Base-by-base conservation (phyloP, 1,140 invertebrate species). In the Daktulosphaira vitifoliae region DNA sequence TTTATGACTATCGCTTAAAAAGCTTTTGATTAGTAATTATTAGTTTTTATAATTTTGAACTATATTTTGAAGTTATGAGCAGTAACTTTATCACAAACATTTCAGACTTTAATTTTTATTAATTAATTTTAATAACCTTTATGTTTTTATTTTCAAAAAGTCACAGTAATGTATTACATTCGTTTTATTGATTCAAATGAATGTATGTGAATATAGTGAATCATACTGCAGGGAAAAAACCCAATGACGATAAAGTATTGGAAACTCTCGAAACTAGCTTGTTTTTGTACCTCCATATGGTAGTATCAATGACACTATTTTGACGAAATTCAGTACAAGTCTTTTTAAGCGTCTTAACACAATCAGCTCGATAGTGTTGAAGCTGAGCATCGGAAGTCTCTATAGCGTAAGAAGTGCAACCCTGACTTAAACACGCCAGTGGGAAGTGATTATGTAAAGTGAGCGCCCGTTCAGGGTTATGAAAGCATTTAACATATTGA, bases 371-470 rank as follows among this genome's bases (percentile, higher is more conserved):
- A 76, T 96, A 97, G 74, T 97, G 93, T 73, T 96, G 90, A 69
- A 96, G 76, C 68, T 96, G 88, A 7, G 92, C 93, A 68, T 90
- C 84, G 49, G 80, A 78, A 2, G 86, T 89, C 67, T 89, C 83
- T 65, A 96, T 85, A 9, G 89, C 81, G 76, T 89, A 94, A 22
- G 88, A 90, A 16, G 88, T 89, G 74, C 92, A 96, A 1, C 83
- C 82, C 2, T 86, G 84, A 20, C 89, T 88, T 1, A 94, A 75
- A 71, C 92, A 96, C 42, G 89, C 88, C 48, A 96, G 74, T 13
- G 92, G 91, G 72, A 93, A 94, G 76, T 95, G 92, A 76, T 95
- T 96, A 79, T 95, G 91, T 38, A 96, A 78, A 5, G 89, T 90
- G 7, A 94, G 80, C 16, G 92, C 90, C 66, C 88, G 81, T 69